phyloP scores from a whole-genome alignment of 2,797 vertebrate species.

The Sebastes matsubarae region DNA sequence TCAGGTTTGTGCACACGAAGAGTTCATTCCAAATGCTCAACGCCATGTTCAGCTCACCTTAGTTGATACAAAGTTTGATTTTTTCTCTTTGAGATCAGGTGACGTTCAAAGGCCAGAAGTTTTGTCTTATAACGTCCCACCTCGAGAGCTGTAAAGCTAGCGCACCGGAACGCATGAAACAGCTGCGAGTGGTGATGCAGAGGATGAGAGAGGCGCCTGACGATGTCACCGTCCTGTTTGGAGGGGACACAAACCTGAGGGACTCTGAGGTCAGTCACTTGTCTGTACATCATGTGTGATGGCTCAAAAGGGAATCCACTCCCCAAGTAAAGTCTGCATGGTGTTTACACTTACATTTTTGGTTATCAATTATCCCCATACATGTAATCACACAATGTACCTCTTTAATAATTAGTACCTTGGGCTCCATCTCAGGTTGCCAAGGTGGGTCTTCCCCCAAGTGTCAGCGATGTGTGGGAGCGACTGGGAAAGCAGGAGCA shows the following conservation, averaged over 20 bases:
- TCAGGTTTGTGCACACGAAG: conserved; percentile 80
- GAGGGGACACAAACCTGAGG: conserved; percentile 95
- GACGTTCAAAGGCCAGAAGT: conserved; percentile 82
- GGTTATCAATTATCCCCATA: background rate
- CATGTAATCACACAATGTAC: background rate
- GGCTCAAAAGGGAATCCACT: background rate
- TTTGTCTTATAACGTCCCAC: conserved; percentile 96
- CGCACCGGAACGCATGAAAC: conserved; percentile 87
- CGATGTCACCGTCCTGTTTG: conserved; percentile 91
- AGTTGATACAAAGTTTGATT: fast-evolving
- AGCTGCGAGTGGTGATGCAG: conserved; percentile 84
- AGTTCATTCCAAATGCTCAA: background rate
- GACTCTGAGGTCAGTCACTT: conserved; percentile 86
- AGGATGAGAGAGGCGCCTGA: conserved; percentile 84
- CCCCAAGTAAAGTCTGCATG: background rate
- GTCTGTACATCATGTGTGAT: background rate
- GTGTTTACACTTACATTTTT: background rate
- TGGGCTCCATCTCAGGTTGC: conserved; percentile 79
- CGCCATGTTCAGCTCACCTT: background rate
- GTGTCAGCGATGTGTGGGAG: conserved; percentile 91
- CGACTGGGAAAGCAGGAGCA: conserved; percentile 87
- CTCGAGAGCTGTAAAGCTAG: conserved; percentile 93
- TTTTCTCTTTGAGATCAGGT: conserved; percentile 75
- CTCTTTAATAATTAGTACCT: background rate
- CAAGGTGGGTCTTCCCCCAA: conserved; percentile 85